A percentile compares a stretch with the other conserved stretches of the same genome.
These are phyloP conservation scores for Rhodeus uyekii DNA, from an alignment of 2,797 vertebrate genomes.

Conservation along the genomic window DNA sequence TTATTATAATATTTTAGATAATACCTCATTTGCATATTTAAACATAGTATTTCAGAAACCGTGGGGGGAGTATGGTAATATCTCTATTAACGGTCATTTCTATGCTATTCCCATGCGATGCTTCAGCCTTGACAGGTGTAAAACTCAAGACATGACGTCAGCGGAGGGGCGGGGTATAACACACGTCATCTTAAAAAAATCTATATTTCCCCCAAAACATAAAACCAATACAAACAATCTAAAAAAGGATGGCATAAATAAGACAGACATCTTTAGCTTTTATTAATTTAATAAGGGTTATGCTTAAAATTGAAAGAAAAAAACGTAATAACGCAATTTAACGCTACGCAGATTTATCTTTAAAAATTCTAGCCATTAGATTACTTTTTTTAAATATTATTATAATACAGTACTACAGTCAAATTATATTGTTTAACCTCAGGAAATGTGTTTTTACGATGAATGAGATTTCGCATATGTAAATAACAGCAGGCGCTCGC, in stretches of 20 bases:
- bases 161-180: neutral
- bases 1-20: neutral
- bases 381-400: neutral
- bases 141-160: neutral
- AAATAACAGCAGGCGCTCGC: slow-evolving; percentile 13
- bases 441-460: no score
- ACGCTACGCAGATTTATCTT: neutral
- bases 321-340: neutral
- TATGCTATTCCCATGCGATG: neutral
- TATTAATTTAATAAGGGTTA: neutral
- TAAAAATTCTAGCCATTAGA: neutral
- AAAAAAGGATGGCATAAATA: neutral
- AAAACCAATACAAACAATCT: neutral
- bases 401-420: no score
- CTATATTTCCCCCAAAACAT: neutral
- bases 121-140: neutral
- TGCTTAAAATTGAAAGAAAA: neutral
- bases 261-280: no score
- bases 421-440: no score
- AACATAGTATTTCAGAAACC: neutral
- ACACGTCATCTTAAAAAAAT: neutral
- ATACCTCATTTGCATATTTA: neutral
- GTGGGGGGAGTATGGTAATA: neutral
- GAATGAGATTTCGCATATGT: no score
- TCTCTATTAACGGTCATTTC: neutral